Evolutionary conservation across 2,797 vertebrate genomes (phyloP).

Genomic region (Lepus townsendii): DNA sequence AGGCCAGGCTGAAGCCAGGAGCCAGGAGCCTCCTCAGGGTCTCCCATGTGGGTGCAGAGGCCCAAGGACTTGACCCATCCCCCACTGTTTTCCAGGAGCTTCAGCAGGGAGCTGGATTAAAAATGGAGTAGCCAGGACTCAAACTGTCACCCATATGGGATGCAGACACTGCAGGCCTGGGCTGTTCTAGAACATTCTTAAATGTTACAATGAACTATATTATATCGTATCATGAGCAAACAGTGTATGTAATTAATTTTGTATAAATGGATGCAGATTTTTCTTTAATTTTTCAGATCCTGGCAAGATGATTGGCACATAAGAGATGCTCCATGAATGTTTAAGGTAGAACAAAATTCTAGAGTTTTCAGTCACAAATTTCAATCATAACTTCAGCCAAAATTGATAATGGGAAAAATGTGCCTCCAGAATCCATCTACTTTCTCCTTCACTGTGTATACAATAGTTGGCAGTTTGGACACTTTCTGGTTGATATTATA

Average conservation of each 20-base stretch:
- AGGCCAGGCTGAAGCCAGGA: too few relatives aligned
- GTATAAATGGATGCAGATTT: background rate
- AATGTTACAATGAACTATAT: background rate
- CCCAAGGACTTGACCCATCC: too few relatives aligned
- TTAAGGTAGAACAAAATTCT: background rate
- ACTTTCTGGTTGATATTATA: background rate
- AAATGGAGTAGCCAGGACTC: too few relatives aligned
- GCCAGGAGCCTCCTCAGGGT: too few relatives aligned
- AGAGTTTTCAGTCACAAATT: background rate
- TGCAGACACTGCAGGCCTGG: too few relatives aligned
- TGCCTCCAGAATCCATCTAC: background rate
- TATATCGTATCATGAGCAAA: background rate
- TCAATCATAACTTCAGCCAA: conserved; percentile 21
- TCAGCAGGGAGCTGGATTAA: too few relatives aligned
- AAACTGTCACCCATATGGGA: too few relatives aligned
- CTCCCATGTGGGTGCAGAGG: too few relatives aligned
- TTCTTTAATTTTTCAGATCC: background rate
- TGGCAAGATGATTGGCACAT: background rate
- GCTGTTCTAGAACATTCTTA: background rate
- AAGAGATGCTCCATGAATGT: background rate
- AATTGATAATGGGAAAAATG: background rate
- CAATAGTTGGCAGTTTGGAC: background rate
- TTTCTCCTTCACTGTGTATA: background rate
- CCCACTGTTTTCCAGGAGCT: too few relatives aligned
- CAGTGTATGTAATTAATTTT: background rate